phyloP scores from a whole-genome alignment of 2,888 invertebrate genomes.

The Tortrix viridana region DNA sequence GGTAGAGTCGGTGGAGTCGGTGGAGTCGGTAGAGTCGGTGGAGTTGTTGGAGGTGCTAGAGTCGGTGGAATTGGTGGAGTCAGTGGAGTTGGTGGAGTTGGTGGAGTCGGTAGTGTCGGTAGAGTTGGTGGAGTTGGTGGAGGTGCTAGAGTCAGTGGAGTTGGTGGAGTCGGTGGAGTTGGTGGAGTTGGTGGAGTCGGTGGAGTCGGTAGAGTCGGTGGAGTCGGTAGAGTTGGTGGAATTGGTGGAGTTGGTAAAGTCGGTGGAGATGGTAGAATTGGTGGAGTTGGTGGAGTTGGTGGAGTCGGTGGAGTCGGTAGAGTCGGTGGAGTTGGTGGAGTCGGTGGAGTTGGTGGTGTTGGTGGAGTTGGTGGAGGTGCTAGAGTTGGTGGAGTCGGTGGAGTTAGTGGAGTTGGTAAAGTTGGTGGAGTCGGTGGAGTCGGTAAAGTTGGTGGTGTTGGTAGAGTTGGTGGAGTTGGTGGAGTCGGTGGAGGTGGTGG shows the following conservation, averaged over 20 bases:
- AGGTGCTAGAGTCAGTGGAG: neutral
- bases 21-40: neutral
- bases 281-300: neutral
- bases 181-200: neutral
- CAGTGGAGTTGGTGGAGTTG: conserved; percentile 1
- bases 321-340: neutral
- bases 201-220: neutral
- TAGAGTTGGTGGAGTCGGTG: neutral
- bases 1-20: neutral
- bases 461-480: too few species aligned
- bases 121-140: neutral
- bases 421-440: neutral
- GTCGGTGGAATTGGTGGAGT: neutral
- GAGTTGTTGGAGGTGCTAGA: neutral
- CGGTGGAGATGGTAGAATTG: neutral
- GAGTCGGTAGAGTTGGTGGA: neutral
- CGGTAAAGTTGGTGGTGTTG: neutral
- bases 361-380: neutral
- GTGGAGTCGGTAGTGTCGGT: neutral
- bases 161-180: neutral
- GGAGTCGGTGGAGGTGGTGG: neutral
- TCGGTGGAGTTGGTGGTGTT: neutral
- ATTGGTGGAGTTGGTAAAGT: neutral
- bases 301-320: neutral
- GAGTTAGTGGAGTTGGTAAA: conserved; percentile 1